Conservation (phyloP, 1,140 invertebrate genomes). For the Penaeus chinensis region DNA sequence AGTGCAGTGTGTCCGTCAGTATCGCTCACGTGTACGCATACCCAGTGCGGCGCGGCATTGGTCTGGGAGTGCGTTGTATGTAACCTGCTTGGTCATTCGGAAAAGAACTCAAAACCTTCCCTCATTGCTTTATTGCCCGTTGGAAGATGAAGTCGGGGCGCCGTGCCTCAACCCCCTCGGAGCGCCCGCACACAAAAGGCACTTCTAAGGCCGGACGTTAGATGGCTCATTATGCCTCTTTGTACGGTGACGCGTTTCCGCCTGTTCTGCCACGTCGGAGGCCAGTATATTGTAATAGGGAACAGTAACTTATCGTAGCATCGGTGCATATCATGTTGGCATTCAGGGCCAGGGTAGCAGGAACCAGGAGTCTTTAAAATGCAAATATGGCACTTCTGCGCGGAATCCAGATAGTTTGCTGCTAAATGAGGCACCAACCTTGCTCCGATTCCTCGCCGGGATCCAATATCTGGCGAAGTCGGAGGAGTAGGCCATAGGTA, state of each 20-base stretch:
- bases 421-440: conserved; percentile 43
- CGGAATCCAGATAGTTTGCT: conserved; percentile 48
- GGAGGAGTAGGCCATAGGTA: conserved; percentile 5
- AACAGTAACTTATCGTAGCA: conserved; percentile 60
- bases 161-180: background rate
- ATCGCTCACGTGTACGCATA: background rate
- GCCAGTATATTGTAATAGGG: conserved; percentile 61
- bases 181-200: background rate
- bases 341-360: conserved; percentile 51
- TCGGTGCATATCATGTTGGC: conserved; percentile 60
- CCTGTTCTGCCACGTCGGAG: background rate
- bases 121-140: conserved; percentile 60
- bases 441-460: conserved; percentile 28
- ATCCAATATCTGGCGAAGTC: conserved; percentile 22
- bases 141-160: conserved; percentile 45
- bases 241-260: background rate
- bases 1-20: too few relatives aligned
- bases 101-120: conserved; percentile 53
- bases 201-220: background rate
- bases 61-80: conserved; percentile 18
- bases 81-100: conserved; percentile 53
- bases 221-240: background rate
- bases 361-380: conserved; percentile 49
- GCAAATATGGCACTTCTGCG: conserved; percentile 43
- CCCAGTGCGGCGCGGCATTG: conserved; percentile 20